Percentiles rank a stretch among this genome's conserved stretches.
Conservation (phyloP, 2,888 invertebrate species). For the Lordiphosa fenestrarum region DNA sequence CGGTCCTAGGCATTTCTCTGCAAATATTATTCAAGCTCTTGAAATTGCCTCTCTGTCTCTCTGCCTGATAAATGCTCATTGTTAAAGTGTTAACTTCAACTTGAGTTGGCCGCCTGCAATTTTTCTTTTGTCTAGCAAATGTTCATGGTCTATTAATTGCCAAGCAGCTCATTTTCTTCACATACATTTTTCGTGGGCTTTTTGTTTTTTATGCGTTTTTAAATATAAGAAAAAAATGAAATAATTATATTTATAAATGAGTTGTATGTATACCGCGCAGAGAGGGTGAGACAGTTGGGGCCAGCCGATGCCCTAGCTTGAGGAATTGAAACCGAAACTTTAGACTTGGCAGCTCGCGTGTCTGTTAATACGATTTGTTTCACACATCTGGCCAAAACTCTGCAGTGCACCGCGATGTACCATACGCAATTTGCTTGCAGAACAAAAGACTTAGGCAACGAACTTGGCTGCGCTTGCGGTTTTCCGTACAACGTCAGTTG, state of each 20-base stretch:
- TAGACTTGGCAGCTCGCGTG: constrained; percentile 1
- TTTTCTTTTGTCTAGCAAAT: constrained; percentile 56
- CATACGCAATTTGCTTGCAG: constrained; percentile 38
- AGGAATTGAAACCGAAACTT: constrained; percentile 25
- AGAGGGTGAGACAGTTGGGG: neutral
- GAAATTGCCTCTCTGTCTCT: no score
- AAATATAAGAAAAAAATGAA: neutral
- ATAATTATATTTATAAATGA: neutral
- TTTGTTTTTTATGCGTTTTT: constrained; percentile 21
- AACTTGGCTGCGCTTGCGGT: constrained; percentile 49
- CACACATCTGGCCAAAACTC: neutral
- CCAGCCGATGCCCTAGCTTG: constrained; percentile 18
- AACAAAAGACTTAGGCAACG: constrained; percentile 48
- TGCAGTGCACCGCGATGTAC: no score
- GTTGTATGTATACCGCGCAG: neutral
- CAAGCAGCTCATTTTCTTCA: constrained; percentile 49
- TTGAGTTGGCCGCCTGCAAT: constrained; percentile 3
- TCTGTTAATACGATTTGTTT: neutral
- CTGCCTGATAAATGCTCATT: neutral
- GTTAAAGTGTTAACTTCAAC: neutral
- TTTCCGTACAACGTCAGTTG: constrained; percentile 11
- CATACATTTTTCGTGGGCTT: constrained; percentile 23
- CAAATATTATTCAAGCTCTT: no score
- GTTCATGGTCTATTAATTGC: constrained; percentile 70
- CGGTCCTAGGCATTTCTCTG: no score